Evolutionary conservation across 2,888 invertebrate species (phyloP), one percentile per base, ranked within the genome.

Genomic region (Thysanoteuthis rhombus): DNA sequence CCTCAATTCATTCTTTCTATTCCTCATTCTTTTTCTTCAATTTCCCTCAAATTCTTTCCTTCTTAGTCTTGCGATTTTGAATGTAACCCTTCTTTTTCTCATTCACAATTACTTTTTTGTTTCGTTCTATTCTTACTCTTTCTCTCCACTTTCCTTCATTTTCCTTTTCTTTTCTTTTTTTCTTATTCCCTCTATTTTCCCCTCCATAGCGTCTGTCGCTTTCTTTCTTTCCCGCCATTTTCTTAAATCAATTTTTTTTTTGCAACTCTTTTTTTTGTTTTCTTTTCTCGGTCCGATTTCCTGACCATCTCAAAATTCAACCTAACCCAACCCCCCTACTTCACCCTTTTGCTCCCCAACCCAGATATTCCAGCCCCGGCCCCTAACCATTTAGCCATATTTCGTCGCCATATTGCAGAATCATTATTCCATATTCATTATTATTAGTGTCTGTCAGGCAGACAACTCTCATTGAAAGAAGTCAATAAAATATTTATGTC

Each of bases 341-440:
- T 75, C 75, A 75, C 32, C 75, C 58, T 58, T 58, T 58, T 32
- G n/a, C 32, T 32, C n/a, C 75, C 75, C 75, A 75, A 32, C 75
- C 75, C 10, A 32, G 8, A 75, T 75, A 10, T 75, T 75, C 32
- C 32, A 12, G n/a, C 75, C 12, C 75, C 75, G 75, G 75, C 75
- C 75, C 75, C 75, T 75, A 75, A 75, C 75, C 75, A 75, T 75
- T 75, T n/a, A 75, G 75, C n/a, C n/a, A 75, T n/a, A 75, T 75
- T n/a, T 75, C 10, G n/a, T n/a, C 32, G n/a, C 75, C 75, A 75
- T 75, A 75, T n/a, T 75, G 75, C n/a, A 10, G 75, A 75, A 75
- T n/a, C 75, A 75, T n/a, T n/a, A 75, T 75, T 75, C 75, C 75
- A 75, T 75, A 75, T 75, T 75, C 75, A 75, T 75, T 75, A 75